Evolutionary conservation across 1,140 invertebrate species (phyloP), one percentile per base, ranked within the genome.

Genomic region (Eupeodes corollae): DNA sequence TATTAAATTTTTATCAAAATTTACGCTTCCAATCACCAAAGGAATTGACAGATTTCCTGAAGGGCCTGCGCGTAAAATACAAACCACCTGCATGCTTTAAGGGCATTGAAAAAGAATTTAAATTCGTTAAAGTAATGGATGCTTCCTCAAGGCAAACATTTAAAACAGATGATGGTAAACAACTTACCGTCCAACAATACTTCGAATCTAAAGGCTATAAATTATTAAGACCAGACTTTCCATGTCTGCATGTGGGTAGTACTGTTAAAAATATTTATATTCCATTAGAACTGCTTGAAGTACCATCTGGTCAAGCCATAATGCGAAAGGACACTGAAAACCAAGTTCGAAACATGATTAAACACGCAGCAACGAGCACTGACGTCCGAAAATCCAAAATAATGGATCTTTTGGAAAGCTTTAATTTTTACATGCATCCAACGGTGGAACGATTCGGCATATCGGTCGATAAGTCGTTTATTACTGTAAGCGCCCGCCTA

Each of bases 291-390:
- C 61, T 84, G 0, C 79, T 83, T 35, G 67, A 58, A 5, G 72
- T 87, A 11, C 52, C 74, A 2, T 59, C 64, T 42, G 79, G 79
- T 1, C 83, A 87, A 68, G 69, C 76, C 9, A 56, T 65, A n/a
- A 70, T 71, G 47, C 71, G 67, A 37, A 75, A 76, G 41, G 58
- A 74, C 37, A 68, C 66, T 5, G 57, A 69, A 9, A 59, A 33
- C 0, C 83, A 86, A 63, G 78, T 83, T 1, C 49, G 72, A 1
- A 67, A 56, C 0, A 84, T 88, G 81, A 83, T 88, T 1, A 64
- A 55, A 32, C 68, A 68, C 37, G 76, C 84, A 2, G 83, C 83
- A 1, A 83, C 78, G 1, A 55, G 67, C 6, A 78, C 84, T 0
- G 55, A 70, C 3, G 58, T 54, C 1, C 71, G 84, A 0, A 80